Percentiles rank a stretch among this genome's conserved stretches.
Conservation (phyloP, 2,797 vertebrate genomes). For the Hypotaenidia okinawae region DNA sequence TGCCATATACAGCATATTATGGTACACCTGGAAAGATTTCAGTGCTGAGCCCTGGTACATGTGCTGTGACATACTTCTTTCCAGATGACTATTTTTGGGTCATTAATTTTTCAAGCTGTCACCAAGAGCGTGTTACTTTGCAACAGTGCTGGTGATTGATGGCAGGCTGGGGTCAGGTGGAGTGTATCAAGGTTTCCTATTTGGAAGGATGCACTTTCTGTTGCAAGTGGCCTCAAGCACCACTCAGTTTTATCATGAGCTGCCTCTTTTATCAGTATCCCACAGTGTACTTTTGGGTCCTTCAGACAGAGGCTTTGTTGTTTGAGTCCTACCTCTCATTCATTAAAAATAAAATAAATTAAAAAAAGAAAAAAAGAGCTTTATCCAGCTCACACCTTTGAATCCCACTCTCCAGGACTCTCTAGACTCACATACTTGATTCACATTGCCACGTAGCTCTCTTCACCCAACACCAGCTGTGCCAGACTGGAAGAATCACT, state of each 20-base stretch:
- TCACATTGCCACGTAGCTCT: background rate
- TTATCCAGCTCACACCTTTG: background rate
- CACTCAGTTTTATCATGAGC: background rate
- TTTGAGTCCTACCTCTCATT: background rate
- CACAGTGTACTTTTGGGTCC: background rate
- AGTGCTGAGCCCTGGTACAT: background rate
- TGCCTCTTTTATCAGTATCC: background rate
- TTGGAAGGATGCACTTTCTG: background rate
- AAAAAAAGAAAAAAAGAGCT: background rate
- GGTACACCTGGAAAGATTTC: background rate
- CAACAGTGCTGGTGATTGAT: background rate
- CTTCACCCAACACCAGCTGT: background rate
- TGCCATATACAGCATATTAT: no score
- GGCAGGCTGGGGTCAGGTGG: background rate
- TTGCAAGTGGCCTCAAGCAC: background rate
- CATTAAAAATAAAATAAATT: no score
- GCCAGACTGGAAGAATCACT: background rate
- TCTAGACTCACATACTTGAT: background rate
- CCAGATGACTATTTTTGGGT: background rate
- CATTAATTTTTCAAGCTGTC: background rate
- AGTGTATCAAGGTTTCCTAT: background rate
- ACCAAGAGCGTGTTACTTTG: background rate
- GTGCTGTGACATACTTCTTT: background rate
- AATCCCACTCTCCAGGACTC: background rate
- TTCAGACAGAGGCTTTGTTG: background rate